Evolutionary conservation across 2,113 vertebrate genomes (phyloP).

Genomic region (Meriones unguiculatus): DNA sequence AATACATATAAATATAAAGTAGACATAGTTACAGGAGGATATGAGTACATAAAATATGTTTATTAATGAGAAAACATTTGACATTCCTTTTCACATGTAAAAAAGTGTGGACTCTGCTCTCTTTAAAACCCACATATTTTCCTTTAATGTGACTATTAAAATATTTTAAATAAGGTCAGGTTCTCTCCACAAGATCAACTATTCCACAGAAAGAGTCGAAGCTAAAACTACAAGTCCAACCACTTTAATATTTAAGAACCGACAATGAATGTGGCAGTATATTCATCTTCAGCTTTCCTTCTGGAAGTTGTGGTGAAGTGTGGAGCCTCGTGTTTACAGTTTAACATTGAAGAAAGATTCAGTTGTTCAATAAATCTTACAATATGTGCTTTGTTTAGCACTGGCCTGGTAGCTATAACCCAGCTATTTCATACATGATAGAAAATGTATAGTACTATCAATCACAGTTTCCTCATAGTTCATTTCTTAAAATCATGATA

Average conservation of each 20-base stretch:
- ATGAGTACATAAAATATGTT: not conserved
- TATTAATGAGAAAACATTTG: not conserved
- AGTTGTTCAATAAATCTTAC: not conserved
- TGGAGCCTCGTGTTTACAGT: not conserved
- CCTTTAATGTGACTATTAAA: not conserved
- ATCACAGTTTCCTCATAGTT: not conserved
- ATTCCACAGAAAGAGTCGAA: not conserved
- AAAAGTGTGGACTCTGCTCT: not conserved
- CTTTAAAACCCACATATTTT: not conserved
- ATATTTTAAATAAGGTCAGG: slow-evolving; percentile 1
- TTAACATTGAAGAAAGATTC: not conserved
- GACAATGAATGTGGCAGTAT: not conserved
- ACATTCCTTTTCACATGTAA: not conserved
- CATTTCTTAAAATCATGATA: not conserved
- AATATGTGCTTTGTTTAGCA: not conserved
- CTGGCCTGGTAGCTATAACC: not conserved
- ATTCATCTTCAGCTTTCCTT: not conserved
- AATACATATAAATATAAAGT: not conserved
- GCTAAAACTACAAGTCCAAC: not conserved
- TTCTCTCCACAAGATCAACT: not conserved
- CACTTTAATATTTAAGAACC: not conserved
- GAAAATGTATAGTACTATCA: not conserved
- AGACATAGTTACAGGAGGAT: too few relatives aligned
- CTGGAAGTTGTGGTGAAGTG: slow-evolving; percentile 3
- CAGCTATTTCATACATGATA: not conserved